These are phyloP conservation scores for Drosophila crucigera DNA, from an alignment of 2,888 invertebrate genomes.

Conservation along the genomic window DNA sequence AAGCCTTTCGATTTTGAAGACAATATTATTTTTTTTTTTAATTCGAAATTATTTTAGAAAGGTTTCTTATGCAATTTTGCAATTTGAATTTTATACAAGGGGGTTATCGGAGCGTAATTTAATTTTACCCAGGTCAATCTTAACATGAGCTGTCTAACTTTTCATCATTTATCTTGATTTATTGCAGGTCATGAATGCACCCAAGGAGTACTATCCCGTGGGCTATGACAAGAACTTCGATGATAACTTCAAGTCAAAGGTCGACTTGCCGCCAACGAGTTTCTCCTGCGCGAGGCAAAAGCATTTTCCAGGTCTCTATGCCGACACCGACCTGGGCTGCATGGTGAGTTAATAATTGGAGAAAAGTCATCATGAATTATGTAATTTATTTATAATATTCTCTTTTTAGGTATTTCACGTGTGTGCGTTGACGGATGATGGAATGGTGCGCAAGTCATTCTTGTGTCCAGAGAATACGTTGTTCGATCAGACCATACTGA, in stretches of 20 bases:
- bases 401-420: conserved; percentile 93
- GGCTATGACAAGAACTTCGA: conserved; percentile 96
- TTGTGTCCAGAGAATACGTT: conserved; percentile 95
- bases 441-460: conserved; percentile 95
- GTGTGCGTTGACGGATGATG: conserved; percentile 95
- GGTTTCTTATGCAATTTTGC: too few relatives aligned
- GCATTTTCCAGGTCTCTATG: conserved; percentile 95
- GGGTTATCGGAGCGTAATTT: not conserved
- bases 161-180: not conserved
- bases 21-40: too few relatives aligned
- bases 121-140: not conserved
- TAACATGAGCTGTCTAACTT: too few relatives aligned
- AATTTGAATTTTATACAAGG: too few relatives aligned
- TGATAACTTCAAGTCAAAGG: conserved; percentile 93
- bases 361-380: rapidly evolving
- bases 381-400: not conserved
- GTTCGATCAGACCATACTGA: conserved; percentile 95
- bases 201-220: conserved; percentile 94
- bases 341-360: conserved; percentile 88
- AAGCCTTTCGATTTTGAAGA: too few relatives aligned
- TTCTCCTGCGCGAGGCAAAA: conserved; percentile 95
- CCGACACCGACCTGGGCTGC: conserved; percentile 94
- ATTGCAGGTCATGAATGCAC: conserved; percentile 93
- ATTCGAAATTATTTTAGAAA: too few relatives aligned
- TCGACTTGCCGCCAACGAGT: conserved; percentile 92